phyloP scores from a whole-genome alignment of 2,113 vertebrate species.

The Regulus satrapa region DNA sequence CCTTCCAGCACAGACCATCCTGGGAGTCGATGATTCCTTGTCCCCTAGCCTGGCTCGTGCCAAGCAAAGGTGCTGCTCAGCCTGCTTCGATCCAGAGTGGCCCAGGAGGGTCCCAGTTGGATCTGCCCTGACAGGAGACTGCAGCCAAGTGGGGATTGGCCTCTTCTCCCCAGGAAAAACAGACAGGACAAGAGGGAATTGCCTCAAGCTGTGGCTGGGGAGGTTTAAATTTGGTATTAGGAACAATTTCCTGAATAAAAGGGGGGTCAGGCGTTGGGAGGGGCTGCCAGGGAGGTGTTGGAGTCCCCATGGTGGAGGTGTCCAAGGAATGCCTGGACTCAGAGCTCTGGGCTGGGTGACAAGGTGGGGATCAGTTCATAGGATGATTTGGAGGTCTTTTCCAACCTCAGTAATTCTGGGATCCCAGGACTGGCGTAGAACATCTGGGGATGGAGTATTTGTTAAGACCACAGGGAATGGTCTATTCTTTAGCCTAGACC shows the following conservation, averaged over 20 bases:
- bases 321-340: fast-evolving
- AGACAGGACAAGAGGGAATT: background rate
- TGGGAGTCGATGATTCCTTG: background rate
- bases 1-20: background rate
- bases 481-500: background rate
- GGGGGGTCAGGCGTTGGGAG: too few species aligned
- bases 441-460: background rate
- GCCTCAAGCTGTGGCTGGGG: background rate
- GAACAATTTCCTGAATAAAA: background rate
- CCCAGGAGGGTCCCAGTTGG: background rate
- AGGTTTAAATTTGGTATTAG: background rate
- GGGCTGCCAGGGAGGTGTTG: background rate
- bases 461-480: background rate
- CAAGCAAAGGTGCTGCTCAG: background rate
- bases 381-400: background rate
- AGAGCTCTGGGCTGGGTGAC: background rate
- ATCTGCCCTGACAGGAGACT: background rate
- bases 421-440: fast-evolving
- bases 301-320: background rate
- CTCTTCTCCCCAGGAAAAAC: background rate
- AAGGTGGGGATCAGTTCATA: background rate
- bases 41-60: fast-evolving
- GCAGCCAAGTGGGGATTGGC: background rate
- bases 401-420: background rate
- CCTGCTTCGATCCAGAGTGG: background rate